Conservation (phyloP, 1,140 invertebrate genomes). For the Bombus turneri region DNA sequence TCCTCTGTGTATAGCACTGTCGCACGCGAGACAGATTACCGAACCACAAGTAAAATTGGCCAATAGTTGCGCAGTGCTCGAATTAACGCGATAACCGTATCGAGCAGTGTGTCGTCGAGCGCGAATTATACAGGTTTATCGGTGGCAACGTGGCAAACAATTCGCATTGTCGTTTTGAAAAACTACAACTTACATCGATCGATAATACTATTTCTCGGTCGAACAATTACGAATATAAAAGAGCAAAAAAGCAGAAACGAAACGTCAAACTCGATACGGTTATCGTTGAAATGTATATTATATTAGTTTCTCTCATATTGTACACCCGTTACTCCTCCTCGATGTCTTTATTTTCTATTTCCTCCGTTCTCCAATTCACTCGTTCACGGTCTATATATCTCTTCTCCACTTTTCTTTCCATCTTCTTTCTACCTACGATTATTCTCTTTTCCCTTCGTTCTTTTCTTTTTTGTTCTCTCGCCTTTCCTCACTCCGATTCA, state of each 20-base stretch:
- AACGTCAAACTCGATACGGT: conserved; percentile 31
- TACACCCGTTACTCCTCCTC: background rate
- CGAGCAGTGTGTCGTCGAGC: background rate
- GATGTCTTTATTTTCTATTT: background rate
- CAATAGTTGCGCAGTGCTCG: conserved; percentile 81
- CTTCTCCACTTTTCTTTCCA: background rate
- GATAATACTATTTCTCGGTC: too few species aligned
- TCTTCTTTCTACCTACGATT: background rate
- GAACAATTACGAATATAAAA: too few species aligned
- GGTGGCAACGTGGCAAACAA: background rate
- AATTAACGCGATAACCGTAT: conserved; percentile 50
- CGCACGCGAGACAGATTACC: conserved; percentile 50
- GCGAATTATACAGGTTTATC: background rate
- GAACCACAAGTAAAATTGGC: conserved; percentile 73
- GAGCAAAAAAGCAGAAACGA: too few species aligned
- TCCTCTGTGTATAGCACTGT: conserved; percentile 42
- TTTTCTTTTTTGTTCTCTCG: background rate
- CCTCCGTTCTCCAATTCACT: background rate
- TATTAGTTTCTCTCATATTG: conserved; percentile 20
- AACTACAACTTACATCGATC: background rate
- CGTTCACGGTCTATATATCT: background rate
- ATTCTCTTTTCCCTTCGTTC: conserved; percentile 21
- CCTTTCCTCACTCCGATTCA: background rate
- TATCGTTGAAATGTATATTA: conserved; percentile 34
- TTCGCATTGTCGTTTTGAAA: background rate